Evolutionary conservation across 2,113 vertebrate species (phyloP).

Genomic region (Ibidorhyncha struthersii): DNA sequence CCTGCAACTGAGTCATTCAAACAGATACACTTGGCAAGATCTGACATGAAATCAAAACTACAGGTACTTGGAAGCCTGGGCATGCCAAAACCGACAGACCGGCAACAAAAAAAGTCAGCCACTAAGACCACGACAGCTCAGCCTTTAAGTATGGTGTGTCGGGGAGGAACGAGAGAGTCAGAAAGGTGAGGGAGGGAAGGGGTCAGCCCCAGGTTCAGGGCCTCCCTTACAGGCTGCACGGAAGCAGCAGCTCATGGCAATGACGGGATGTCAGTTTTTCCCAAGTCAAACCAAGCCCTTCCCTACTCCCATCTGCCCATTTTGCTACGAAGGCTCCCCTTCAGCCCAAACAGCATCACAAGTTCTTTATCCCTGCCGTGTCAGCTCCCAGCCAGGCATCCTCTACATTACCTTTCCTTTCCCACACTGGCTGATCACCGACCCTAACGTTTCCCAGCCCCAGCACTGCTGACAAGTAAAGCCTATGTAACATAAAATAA

Average conservation of each 20-base stretch:
- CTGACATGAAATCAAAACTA: constrained; percentile 18
- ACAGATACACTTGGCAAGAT: constrained; percentile 53
- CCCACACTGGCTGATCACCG: neutral
- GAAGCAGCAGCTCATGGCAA: neutral
- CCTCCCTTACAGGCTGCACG: neutral
- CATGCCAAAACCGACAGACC: constrained; percentile 26
- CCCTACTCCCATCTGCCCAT: neutral
- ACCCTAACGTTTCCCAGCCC: neutral
- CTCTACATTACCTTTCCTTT: neutral
- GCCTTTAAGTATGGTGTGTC: neutral
- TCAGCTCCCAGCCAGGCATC: neutral
- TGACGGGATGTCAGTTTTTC: neutral
- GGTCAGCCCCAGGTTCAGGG: neutral
- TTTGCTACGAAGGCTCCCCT: fast-evolving
- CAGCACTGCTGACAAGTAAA: neutral
- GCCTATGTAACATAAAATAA: neutral
- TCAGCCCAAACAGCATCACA: neutral
- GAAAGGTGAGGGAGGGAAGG: neutral
- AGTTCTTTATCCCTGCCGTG: fast-evolving
- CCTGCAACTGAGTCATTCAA: constrained; percentile 38
- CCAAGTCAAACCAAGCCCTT: neutral
- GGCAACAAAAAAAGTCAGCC: neutral
- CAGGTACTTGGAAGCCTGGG: constrained; percentile 2
- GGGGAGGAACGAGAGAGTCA: neutral
- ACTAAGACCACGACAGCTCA: neutral